A percentile compares a stretch with the other conserved stretches of the same genome.
These are phyloP conservation scores for Ailurus styani DNA, from an alignment of 2,113 vertebrate species.

Conservation along the genomic window DNA sequence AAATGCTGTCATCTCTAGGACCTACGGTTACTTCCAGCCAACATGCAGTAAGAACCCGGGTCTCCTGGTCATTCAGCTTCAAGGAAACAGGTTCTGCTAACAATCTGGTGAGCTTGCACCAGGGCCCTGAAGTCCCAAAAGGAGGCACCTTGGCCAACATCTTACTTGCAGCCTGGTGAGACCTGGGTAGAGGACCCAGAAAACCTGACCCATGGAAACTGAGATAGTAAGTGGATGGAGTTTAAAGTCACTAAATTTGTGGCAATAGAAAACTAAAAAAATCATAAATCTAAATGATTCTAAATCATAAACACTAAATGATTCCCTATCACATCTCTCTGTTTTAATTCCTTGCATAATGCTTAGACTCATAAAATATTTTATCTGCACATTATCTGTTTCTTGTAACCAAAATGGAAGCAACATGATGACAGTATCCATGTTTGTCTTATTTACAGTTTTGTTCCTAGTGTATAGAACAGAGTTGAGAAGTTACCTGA, in stretches of 20 bases:
- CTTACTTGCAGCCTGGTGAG: background rate
- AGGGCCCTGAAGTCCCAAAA: background rate
- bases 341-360: background rate
- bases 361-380: background rate
- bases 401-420: background rate
- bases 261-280: background rate
- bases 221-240: background rate
- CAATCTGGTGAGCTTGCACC: background rate
- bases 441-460: background rate
- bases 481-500: background rate
- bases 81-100: background rate
- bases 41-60: background rate
- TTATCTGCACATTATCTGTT: background rate
- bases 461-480: background rate
- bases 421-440: background rate
- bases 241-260: background rate
- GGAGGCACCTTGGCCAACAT: background rate
- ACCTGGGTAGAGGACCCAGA: fast-evolving
- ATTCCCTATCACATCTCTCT: background rate
- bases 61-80: fast-evolving
- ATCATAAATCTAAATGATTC: background rate
- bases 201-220: background rate
- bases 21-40: background rate
- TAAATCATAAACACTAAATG: too few species aligned
- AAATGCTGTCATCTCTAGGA: too few species aligned